Evolutionary conservation across 1,140 invertebrate genomes (phyloP).

Genomic region (Eufriesea mexicana): DNA sequence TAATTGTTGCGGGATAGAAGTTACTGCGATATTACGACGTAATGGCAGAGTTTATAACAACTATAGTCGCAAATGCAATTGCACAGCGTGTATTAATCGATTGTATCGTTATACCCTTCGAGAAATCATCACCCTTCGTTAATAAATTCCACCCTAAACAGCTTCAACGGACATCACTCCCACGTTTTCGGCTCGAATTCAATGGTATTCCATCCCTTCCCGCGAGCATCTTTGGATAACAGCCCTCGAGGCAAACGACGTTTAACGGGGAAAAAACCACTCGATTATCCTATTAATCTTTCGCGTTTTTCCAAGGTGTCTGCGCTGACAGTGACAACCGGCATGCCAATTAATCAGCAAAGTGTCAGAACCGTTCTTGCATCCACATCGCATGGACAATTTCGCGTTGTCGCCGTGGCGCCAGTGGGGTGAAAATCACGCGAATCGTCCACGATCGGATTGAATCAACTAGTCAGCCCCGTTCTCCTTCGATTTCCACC

Average conservation of each 20-base stretch:
- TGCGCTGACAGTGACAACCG: neutral
- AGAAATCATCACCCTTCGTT: neutral
- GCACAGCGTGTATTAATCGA: conserved; percentile 8
- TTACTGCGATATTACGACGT: neutral
- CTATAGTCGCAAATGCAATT: neutral
- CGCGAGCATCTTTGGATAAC: neutral
- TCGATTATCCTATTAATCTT: conserved; percentile 35
- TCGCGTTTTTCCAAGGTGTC: neutral
- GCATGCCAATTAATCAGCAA: conserved; percentile 18
- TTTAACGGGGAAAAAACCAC: neutral
- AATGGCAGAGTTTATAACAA: neutral
- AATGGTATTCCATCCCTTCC: neutral
- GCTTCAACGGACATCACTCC: no score
- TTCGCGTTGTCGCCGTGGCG: neutral
- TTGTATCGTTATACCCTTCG: neutral
- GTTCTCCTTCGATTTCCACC: neutral
- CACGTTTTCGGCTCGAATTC: neutral
- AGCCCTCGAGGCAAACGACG: no score
- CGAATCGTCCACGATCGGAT: neutral
- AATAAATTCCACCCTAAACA: neutral
- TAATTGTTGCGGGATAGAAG: neutral
- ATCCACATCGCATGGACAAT: neutral
- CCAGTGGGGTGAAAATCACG: neutral
- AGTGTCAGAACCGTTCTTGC: neutral
- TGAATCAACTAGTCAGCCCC: neutral